Base-by-base conservation (phyloP, 2,113 vertebrate species). In the Paralichthys olivaceus region DNA sequence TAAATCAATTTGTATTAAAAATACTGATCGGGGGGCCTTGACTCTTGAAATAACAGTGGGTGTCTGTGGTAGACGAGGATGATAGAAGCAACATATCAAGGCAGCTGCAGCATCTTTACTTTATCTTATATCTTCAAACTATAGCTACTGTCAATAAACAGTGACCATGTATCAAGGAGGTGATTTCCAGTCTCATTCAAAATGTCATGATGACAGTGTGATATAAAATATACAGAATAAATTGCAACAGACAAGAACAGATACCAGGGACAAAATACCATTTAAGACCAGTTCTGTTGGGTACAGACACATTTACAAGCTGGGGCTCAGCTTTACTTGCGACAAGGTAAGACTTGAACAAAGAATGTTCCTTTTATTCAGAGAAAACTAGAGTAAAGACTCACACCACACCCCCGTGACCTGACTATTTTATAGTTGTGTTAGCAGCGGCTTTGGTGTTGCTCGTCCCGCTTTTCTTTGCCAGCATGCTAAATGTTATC, bases 101-200 rank as follows among this genome's bases (percentile, higher is more conserved):
- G 19, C 34, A 12, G 53, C 19, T 26, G 20, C 34, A 20, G n/a
- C 25, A 69, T 56, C 43, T 62, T 5, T 25, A 14, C 56, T 26
- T 59, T 67, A 12, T 54, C 34, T 22, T 9, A 65, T 4, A 34
- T 49, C 15, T 9, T 37, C 8, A 54, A 53, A 74, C 43, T 62
- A 40, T 15, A 57, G 47, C 20, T 7, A 3, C 2, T 22, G 22
- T 68, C 19, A 64, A 57, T 58, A 40, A 28, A 73, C 28, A 49
- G 23, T 59, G 43, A 3, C 25, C 4, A 47, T 51, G 20, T 51
- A 51, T 60, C 2, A 26, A 28, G 28, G 17, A 55, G 20, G 47
- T 72, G 1, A 58, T 53, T 66, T 58, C 60, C 53, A 32, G 57
- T 56, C 32, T 64, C 55, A 40, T 1, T 56, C 26, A 59, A 2